Conservation (phyloP, 2,888 invertebrate genomes). For the Drosophila cracens region DNA sequence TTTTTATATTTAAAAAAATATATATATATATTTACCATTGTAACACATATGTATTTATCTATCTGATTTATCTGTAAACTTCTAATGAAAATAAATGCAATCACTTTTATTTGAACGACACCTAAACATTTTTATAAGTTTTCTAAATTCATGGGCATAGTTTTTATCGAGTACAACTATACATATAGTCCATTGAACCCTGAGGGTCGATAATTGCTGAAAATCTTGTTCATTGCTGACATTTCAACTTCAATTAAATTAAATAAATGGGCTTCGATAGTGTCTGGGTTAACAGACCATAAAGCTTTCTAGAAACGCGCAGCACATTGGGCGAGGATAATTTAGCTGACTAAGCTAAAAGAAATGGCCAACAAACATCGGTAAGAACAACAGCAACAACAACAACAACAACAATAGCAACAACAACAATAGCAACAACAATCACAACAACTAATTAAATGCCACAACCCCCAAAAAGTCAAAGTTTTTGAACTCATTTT, state of each 20-base stretch:
- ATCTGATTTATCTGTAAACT: not conserved
- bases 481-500: constrained; percentile 77
- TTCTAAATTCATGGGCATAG: not conserved
- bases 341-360: constrained; percentile 56
- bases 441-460: constrained; percentile 78
- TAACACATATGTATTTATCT: not conserved
- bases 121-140: not conserved
- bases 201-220: not conserved
- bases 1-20: too few species aligned
- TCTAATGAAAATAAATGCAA: not conserved
- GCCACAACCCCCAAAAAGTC: constrained; percentile 69
- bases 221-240: not conserved
- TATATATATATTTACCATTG: not conserved
- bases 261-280: constrained; percentile 54
- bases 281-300: constrained; percentile 58
- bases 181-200: not conserved
- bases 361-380: constrained; percentile 69
- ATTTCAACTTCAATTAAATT: constrained; percentile 21
- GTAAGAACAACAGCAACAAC: constrained; percentile 21
- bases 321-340: constrained; percentile 55
- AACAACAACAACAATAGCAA: constrained; percentile 22
- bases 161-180: not conserved
- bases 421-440: constrained; percentile 44
- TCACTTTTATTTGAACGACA: not conserved
- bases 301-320: constrained; percentile 26